Conservation (phyloP, 2,113 vertebrate species). For the Scopus umbretta region DNA sequence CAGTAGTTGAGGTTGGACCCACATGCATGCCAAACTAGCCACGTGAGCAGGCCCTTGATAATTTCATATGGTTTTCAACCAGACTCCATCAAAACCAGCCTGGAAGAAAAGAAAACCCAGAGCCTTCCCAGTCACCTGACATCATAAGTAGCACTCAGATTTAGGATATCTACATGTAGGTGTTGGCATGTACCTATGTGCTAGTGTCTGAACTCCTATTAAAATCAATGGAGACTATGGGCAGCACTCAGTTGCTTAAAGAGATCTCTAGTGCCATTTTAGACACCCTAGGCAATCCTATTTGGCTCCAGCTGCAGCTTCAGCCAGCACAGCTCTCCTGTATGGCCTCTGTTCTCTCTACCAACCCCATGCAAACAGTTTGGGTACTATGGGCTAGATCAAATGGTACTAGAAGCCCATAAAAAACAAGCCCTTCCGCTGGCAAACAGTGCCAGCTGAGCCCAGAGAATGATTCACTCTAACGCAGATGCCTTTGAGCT, state of each 20-base stretch:
- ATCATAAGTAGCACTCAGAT: not conserved
- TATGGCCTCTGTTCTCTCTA: not conserved
- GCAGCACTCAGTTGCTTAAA: not conserved
- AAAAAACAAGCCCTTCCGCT: not conserved
- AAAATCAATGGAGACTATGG: fast-evolving
- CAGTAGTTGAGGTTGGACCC: not conserved
- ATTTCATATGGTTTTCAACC: not conserved
- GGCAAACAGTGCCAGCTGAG: not conserved
- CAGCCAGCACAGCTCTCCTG: not conserved
- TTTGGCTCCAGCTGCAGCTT: not conserved
- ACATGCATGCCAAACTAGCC: fast-evolving
- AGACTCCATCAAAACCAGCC: not conserved
- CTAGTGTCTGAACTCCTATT: not conserved
- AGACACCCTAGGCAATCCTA: not conserved
- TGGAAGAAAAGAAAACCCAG: not conserved
- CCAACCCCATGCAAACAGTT: not conserved
- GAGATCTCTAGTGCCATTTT: not conserved
- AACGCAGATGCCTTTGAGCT: not conserved
- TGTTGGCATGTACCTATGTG: not conserved
- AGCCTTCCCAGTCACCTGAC: not conserved
- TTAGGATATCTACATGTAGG: not conserved
- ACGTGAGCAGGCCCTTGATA: not conserved
- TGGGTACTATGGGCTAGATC: not conserved
- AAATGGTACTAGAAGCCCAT: not conserved
- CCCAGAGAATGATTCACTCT: not conserved